Conservation (phyloP, 2,113 vertebrate genomes). For the Tetrax tetrax region DNA sequence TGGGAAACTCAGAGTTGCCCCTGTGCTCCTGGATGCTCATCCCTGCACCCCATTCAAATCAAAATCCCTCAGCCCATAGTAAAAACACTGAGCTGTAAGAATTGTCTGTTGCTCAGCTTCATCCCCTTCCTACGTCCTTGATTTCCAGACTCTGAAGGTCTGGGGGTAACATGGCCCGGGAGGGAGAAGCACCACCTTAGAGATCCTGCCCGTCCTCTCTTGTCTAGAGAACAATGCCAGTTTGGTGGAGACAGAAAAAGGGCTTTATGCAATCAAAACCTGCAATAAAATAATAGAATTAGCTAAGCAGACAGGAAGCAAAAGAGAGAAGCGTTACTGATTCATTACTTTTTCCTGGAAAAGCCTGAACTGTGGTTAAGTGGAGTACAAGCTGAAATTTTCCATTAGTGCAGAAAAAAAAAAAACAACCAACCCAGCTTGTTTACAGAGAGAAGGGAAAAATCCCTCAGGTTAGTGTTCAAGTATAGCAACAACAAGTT, state of each 20-base stretch:
- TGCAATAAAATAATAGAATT: neutral
- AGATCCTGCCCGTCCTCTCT: neutral
- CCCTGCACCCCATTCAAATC: neutral
- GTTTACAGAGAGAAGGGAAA: conserved; percentile 2
- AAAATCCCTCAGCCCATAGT: neutral
- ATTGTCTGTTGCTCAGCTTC: neutral
- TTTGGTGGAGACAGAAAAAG: neutral
- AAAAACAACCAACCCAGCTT: neutral
- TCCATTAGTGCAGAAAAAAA: neutral
- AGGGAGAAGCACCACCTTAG: neutral
- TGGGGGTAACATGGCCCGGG: neutral
- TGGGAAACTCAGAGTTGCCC: neutral
- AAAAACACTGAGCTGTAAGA: neutral
- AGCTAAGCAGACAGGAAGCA: neutral
- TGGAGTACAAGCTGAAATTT: neutral
- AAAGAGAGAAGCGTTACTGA: neutral
- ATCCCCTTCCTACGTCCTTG: neutral
- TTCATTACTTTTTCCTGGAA: neutral
- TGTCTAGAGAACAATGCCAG: neutral
- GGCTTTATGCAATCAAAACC: neutral
- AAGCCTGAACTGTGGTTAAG: neutral
- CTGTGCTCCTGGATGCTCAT: neutral
- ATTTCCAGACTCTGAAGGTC: neutral
- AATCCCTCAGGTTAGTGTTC: neutral
- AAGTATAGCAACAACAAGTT: neutral